phyloP scores from a whole-genome alignment of 2,888 invertebrate genomes.

The Conomelus anceps region DNA sequence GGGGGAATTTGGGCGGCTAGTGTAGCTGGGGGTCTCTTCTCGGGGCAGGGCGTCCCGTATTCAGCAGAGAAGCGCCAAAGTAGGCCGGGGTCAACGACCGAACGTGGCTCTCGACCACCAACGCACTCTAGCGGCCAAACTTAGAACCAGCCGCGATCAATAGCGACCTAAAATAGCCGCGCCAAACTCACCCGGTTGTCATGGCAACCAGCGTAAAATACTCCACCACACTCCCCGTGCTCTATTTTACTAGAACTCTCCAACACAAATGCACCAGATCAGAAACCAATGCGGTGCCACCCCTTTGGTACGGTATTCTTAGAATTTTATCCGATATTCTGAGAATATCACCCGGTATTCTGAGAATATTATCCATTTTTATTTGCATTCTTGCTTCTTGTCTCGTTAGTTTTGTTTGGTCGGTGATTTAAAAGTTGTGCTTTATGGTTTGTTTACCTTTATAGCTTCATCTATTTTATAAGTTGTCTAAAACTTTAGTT shows the following conservation, averaged over 20 bases:
- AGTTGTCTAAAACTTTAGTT: too few species aligned
- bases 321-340: background rate
- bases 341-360: too few species aligned
- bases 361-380: too few species aligned
- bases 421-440: too few species aligned
- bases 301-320: background rate
- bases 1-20: too few species aligned
- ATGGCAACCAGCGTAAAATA: background rate
- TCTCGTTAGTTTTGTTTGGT: too few species aligned
- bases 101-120: background rate
- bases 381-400: too few species aligned
- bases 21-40: background rate
- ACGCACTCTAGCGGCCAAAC: background rate
- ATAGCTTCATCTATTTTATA: too few species aligned
- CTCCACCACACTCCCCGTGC: background rate
- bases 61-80: too few species aligned
- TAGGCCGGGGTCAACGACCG: background rate
- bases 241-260: background rate
- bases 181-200: background rate
- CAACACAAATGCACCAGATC: background rate
- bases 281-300: background rate
- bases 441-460: too few species aligned
- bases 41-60: background rate
- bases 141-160: background rate
- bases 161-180: background rate